Conservation (phyloP, 2,888 invertebrate genomes). For the Ptilodon capucinus region DNA sequence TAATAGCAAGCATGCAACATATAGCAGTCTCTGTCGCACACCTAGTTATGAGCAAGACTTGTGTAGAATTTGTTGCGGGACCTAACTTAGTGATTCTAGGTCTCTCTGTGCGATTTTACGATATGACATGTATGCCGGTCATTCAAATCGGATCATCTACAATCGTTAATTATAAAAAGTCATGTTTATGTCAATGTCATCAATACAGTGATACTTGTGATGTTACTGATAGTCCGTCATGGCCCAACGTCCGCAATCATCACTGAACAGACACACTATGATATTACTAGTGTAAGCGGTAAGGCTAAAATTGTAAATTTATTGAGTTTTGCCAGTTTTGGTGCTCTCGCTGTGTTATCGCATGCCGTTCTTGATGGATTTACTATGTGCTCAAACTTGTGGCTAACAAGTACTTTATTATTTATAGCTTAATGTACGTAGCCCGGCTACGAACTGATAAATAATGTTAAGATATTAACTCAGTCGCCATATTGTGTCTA, state of each 20-base stretch:
- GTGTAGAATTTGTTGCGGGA: too few species aligned
- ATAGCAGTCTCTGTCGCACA: neutral
- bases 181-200: too few species aligned
- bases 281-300: conserved; percentile 29
- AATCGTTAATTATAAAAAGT: too few species aligned
- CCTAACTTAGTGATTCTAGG: too few species aligned
- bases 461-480: too few species aligned
- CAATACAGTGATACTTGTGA: too few species aligned
- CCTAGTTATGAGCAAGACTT: neutral
- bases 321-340: conserved; percentile 55
- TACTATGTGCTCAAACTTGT: conserved; percentile 6
- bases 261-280: conserved; percentile 13
- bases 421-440: neutral
- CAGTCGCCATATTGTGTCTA: neutral
- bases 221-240: too few species aligned
- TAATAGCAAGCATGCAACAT: too few species aligned
- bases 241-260: conserved; percentile 24
- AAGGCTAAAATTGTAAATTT: conserved; percentile 29
- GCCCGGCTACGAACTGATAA: neutral
- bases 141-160: too few species aligned
- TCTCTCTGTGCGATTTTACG: too few species aligned
- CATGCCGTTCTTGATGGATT: conserved; percentile 47
- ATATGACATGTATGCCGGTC: too few species aligned
- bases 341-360: conserved; percentile 57
- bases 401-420: neutral